Percentiles rank a stretch among this genome's conserved stretches.
These are phyloP conservation scores for Chloroclysta siterata DNA, from an alignment of 2,888 invertebrate species.

Conservation along the genomic window DNA sequence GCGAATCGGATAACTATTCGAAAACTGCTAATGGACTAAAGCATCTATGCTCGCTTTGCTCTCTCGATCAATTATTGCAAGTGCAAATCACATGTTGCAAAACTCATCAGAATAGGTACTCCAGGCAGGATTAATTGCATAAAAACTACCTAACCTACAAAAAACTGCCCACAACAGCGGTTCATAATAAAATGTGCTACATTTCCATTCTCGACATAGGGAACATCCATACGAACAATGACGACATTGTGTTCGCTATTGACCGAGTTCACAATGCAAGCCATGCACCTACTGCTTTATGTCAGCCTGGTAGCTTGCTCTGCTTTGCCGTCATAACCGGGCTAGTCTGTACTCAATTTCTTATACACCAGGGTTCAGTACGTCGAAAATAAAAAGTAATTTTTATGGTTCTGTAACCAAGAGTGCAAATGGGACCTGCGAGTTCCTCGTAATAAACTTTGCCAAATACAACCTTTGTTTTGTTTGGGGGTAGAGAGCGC, in stretches of 20 bases:
- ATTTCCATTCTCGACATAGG: conserved; percentile 9
- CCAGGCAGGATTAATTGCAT: not conserved
- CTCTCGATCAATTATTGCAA: too few relatives aligned
- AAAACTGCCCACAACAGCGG: not conserved
- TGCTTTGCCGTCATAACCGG: not conserved
- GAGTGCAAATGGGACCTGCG: too few relatives aligned
- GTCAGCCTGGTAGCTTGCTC: conserved; percentile 44
- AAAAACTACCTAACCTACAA: not conserved
- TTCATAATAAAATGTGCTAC: conserved; percentile 1
- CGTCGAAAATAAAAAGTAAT: too few relatives aligned
- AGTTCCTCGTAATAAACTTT: too few relatives aligned
- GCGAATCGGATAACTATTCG: too few relatives aligned
- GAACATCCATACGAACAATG: conserved; percentile 18
- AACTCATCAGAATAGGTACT: too few relatives aligned
- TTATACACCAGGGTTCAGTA: not conserved
- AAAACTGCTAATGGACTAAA: too few relatives aligned
- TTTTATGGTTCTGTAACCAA: too few relatives aligned
- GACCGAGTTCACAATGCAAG: conserved; percentile 23
- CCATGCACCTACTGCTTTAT: conserved; percentile 27
- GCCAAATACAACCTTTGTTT: too few relatives aligned
- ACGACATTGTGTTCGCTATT: conserved; percentile 20
- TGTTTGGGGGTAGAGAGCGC: too few relatives aligned
- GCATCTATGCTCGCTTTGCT: too few relatives aligned
- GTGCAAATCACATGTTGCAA: too few relatives aligned
- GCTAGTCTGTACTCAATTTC: not conserved